These are phyloP conservation scores for Trichonephila clavata DNA, from an alignment of 1,140 invertebrate genomes.

Conservation along the genomic window DNA sequence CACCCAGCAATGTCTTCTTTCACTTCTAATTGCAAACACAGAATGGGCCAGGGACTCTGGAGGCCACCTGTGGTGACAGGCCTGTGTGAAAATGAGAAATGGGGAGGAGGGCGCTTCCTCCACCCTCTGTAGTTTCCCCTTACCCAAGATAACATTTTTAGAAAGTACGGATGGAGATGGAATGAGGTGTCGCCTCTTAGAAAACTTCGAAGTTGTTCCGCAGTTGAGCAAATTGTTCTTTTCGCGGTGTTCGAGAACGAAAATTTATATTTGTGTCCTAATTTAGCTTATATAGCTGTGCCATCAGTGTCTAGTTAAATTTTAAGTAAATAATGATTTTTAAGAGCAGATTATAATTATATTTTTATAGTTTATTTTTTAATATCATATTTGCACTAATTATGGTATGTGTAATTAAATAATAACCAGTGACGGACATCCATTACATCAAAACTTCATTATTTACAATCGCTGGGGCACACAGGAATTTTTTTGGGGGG, in stretches of 20 bases:
- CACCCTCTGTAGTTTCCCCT: not conserved
- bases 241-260: not conserved
- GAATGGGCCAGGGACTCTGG: not conserved
- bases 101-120: constrained; percentile 4
- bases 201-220: not conserved
- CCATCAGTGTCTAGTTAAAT: too few relatives aligned
- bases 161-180: constrained; percentile 10
- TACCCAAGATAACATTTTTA: constrained; percentile 2
- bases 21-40: constrained; percentile 35
- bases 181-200: not conserved
- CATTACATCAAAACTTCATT: too few relatives aligned
- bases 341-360: too few relatives aligned
- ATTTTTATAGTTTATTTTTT: too few relatives aligned
- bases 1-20: not conserved
- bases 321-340: too few relatives aligned
- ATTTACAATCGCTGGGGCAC: too few relatives aligned
- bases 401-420: too few relatives aligned
- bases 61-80: constrained; percentile 71
- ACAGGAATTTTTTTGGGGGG: too few relatives aligned
- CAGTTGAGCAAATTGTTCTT: not conserved
- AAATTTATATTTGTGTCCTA: too few relatives aligned
- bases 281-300: too few relatives aligned
- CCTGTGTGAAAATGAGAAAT: constrained; percentile 28
- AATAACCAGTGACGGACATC: too few relatives aligned
- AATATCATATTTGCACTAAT: too few relatives aligned